These are phyloP conservation scores for Mongoloraphidia duomilia DNA, from an alignment of 2,888 invertebrate genomes.

Conservation along the genomic window DNA sequence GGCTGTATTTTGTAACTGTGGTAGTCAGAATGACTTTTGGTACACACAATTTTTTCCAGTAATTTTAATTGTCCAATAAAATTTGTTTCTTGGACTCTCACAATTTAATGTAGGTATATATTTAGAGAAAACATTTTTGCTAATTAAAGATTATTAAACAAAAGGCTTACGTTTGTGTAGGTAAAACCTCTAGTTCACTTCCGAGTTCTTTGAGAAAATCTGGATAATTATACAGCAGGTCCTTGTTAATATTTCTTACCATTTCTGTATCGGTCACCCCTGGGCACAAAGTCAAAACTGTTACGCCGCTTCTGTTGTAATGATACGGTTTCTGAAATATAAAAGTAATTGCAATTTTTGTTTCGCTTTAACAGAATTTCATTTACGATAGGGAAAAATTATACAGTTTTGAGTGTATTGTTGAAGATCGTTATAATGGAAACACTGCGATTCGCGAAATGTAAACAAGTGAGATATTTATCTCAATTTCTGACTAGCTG, in stretches of 20 bases:
- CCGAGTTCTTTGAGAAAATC: no score
- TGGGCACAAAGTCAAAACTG: conserved; percentile 35
- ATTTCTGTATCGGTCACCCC: conserved; percentile 33
- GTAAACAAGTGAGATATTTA: no score
- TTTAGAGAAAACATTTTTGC: not conserved
- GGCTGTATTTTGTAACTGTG: no score
- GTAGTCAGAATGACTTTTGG: no score
- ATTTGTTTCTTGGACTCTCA: no score
- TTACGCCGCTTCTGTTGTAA: conserved; percentile 31
- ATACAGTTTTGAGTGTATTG: not conserved
- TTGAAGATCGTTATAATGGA: no score
- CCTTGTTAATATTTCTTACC: conserved; percentile 13
- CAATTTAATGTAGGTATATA: not conserved
- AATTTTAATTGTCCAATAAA: no score
- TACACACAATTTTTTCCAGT: no score
- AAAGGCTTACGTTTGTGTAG: not conserved
- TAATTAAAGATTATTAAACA: not conserved
- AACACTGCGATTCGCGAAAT: no score
- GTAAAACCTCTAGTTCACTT: no score
- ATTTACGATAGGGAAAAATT: not conserved
- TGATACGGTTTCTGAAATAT: conserved; percentile 16
- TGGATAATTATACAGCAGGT: no score
- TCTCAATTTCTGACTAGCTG: no score
- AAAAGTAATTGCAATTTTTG: not conserved
- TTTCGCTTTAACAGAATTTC: not conserved